Percentiles rank a stretch among this genome's conserved stretches.
Conservation (phyloP, 2,888 invertebrate species). For the Hemistola chrysoprasaria region DNA sequence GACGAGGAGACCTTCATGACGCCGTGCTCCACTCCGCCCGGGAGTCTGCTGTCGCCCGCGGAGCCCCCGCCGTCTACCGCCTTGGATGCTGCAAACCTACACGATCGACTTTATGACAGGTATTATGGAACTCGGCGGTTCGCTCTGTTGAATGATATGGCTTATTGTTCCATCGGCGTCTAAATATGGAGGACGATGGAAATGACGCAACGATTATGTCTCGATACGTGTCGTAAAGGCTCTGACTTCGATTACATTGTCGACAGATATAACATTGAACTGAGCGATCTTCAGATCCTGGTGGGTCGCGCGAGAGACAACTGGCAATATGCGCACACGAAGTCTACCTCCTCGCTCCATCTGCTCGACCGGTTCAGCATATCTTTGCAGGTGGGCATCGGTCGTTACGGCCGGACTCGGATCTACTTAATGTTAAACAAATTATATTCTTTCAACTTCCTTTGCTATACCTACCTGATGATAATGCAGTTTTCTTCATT, state of each 20-base stretch:
- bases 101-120: conserved; percentile 63
- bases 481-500: too few relatives aligned
- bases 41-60: conserved; percentile 85
- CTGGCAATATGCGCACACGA: conserved; percentile 93
- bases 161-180: too few relatives aligned
- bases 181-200: background rate
- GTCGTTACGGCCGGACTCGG: too few relatives aligned
- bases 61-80: conserved; percentile 56
- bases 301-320: conserved; percentile 94
- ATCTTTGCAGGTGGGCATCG: conserved; percentile 76
- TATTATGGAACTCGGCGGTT: conserved; percentile 15
- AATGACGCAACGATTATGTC: too few relatives aligned
- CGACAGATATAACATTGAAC: conserved; percentile 87
- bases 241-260: too few relatives aligned
- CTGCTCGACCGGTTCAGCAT: conserved; percentile 91
- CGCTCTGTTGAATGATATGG: too few relatives aligned
- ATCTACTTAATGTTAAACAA: too few relatives aligned
- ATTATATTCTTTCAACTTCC: too few relatives aligned
- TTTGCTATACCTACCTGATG: too few relatives aligned
- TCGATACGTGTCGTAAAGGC: too few relatives aligned
- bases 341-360: conserved; percentile 92
- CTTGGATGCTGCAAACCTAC: conserved; percentile 52
- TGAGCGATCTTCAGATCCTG: conserved; percentile 92
- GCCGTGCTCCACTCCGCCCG: conserved; percentile 94
- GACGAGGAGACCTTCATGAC: conserved; percentile 87